Evolutionary conservation across 2,113 vertebrate genomes (phyloP).

Genomic region (Anguilla rostrata): DNA sequence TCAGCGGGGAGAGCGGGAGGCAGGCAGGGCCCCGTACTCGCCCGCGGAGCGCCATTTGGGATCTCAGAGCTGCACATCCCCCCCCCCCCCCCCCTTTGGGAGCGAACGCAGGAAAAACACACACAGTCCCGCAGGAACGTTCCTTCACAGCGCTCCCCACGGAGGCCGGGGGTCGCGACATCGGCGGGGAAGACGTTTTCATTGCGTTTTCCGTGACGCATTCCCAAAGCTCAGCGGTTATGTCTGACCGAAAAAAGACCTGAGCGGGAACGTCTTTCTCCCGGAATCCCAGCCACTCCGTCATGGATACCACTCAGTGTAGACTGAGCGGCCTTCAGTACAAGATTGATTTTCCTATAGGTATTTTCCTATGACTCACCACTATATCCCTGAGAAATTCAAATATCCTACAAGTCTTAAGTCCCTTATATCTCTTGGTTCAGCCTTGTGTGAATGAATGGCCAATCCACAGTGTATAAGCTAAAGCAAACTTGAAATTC

Average conservation of each 20-base stretch:
- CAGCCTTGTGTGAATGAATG: conserved; percentile 16
- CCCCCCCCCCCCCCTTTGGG: neutral
- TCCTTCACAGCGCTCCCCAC: neutral
- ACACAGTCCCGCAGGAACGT: neutral
- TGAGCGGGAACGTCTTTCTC: conserved; percentile 40
- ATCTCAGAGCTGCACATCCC: neutral
- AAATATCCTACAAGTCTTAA: conserved; percentile 53
- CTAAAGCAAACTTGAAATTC: too few relatives aligned
- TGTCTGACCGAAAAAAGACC: neutral
- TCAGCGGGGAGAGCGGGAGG: neutral
- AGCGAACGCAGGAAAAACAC: neutral
- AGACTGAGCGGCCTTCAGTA: conserved; percentile 51
- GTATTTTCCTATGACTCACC: conserved; percentile 60
- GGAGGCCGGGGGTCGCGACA: neutral
- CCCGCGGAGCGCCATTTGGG: neutral
- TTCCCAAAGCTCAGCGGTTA: neutral
- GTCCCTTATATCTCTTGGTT: conserved; percentile 51
- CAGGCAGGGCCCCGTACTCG: neutral
- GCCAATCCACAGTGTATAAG: too few relatives aligned
- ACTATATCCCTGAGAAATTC: conserved; percentile 48
- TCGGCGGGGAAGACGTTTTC: neutral
- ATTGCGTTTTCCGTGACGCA: neutral
- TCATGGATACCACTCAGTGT: conserved; percentile 56
- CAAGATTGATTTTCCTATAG: conserved; percentile 57
- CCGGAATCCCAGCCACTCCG: conserved; percentile 40